Percentiles rank a stretch among this genome's conserved stretches.
phyloP scores from a whole-genome alignment of 2,888 invertebrate species.

The Penaeus monodon region DNA sequence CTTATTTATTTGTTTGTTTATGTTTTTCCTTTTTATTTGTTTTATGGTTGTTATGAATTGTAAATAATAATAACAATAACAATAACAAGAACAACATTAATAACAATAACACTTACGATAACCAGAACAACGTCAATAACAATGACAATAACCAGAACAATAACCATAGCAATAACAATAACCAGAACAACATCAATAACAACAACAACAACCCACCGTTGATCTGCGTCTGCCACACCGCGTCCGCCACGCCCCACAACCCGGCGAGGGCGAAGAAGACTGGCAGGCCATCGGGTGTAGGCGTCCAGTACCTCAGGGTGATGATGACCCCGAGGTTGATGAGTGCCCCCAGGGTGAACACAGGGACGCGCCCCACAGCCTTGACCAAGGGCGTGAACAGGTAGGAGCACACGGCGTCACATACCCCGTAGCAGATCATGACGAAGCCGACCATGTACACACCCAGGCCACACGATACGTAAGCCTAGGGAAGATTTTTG shows the following conservation, averaged over 20 bases:
- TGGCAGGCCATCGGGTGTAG: constrained; percentile 82
- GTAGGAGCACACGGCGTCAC: constrained; percentile 90
- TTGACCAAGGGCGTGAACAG: constrained; percentile 93
- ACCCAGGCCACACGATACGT: constrained; percentile 88
- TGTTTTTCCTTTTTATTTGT: no score
- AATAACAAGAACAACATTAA: no score
- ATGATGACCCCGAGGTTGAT: constrained; percentile 85
- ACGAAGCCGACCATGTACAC: constrained; percentile 95
- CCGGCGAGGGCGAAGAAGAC: constrained; percentile 91
- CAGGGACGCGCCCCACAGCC: constrained; percentile 87
- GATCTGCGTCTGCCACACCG: constrained; percentile 96
- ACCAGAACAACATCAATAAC: no score
- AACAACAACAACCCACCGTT: constrained; percentile 74
- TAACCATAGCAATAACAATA: no score
- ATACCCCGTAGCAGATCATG: constrained; percentile 96
- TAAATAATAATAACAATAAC: no score
- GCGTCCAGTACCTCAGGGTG: constrained; percentile 86
- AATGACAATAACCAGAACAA: no score
- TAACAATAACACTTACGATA: no score
- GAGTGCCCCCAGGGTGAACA: constrained; percentile 80
- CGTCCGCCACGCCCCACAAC: constrained; percentile 94
- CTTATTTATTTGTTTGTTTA: no score
- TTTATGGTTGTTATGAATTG: no score
- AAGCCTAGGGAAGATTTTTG: constrained; percentile 78
- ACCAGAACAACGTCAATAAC: no score